Conservation (phyloP, 2,888 invertebrate species). For the Elegia similella region DNA sequence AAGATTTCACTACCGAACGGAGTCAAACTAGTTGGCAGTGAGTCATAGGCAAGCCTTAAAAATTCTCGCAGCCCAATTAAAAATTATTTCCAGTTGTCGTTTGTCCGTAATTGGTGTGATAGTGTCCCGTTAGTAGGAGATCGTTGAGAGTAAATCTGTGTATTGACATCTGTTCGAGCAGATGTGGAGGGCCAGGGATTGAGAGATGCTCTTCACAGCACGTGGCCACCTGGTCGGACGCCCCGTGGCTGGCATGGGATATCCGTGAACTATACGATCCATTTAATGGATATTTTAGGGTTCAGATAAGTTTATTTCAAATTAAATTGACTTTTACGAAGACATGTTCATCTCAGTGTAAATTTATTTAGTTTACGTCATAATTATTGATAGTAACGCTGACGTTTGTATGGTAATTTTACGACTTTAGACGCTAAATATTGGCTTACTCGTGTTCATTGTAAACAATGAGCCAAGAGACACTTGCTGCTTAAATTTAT, state of each 20-base stretch:
- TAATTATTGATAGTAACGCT: no score
- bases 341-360: no score
- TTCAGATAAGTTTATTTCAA: not conserved
- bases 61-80: slow-evolving; percentile 57
- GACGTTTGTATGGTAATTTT: not conserved
- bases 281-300: not conserved
- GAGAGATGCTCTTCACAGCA: slow-evolving; percentile 51
- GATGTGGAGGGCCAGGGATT: slow-evolving; percentile 50
- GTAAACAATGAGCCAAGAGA: slow-evolving; percentile 3
- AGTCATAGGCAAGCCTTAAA: slow-evolving; percentile 50
- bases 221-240: slow-evolving; percentile 63
- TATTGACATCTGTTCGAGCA: slow-evolving; percentile 51
- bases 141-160: slow-evolving; percentile 56
- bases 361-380: no score
- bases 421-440: not conserved
- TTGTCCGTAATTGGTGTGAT: slow-evolving; percentile 51
- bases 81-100: slow-evolving; percentile 55
- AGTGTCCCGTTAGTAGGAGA: slow-evolving; percentile 51
- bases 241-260: slow-evolving; percentile 42
- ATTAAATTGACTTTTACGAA: not conserved
- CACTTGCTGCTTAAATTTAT: not conserved
- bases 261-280: not conserved
- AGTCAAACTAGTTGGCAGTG: slow-evolving; percentile 47
- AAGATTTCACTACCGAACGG: slow-evolving; percentile 48
- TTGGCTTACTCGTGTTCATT: not conserved